Conservation (phyloP, 1,140 invertebrate species). For the Plectus sambesii region DNA sequence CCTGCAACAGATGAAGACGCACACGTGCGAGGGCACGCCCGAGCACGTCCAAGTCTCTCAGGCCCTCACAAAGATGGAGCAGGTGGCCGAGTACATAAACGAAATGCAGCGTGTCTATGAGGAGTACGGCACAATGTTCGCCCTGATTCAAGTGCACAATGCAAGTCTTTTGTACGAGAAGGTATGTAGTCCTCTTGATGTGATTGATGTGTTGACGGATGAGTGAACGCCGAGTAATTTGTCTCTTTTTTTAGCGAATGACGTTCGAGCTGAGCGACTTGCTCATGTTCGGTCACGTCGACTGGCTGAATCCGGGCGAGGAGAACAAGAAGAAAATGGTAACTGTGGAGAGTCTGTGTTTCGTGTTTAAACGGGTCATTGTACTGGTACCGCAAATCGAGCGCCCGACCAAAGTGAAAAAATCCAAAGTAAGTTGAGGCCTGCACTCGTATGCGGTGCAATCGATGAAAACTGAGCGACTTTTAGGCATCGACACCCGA, state of each 20-base stretch:
- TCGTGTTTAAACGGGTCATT: conserved; percentile 25
- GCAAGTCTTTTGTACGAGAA: conserved; percentile 37
- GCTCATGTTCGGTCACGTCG: conserved; percentile 27
- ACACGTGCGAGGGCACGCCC: conserved; percentile 77
- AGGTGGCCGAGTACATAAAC: conserved; percentile 98
- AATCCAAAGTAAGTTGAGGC: not conserved
- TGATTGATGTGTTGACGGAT: not conserved
- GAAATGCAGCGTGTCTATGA: conserved; percentile 99
- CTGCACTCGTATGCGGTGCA: not conserved
- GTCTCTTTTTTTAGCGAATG: conserved; percentile 13
- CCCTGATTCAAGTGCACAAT: conserved; percentile 31
- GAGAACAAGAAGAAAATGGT: conserved; percentile 9
- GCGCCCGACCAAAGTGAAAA: conserved; percentile 22
- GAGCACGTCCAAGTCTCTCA: conserved; percentile 70
- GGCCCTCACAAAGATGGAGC: conserved; percentile 88
- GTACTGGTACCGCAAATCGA: no score
- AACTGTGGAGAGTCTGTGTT: conserved; percentile 24
- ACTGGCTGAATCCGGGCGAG: conserved; percentile 21
- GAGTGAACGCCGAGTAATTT: not conserved
- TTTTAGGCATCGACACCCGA: no score
- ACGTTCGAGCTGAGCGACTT: conserved; percentile 24
- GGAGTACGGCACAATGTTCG: conserved; percentile 95
- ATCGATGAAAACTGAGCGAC: conserved; percentile 19
- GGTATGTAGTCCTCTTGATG: conserved; percentile 25
- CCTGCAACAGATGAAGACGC: conserved; percentile 80